Evolutionary conservation across 2,888 invertebrate species (phyloP), one percentile per base, ranked within the genome.

Genomic region (Dromius quadrimaculatus): DNA sequence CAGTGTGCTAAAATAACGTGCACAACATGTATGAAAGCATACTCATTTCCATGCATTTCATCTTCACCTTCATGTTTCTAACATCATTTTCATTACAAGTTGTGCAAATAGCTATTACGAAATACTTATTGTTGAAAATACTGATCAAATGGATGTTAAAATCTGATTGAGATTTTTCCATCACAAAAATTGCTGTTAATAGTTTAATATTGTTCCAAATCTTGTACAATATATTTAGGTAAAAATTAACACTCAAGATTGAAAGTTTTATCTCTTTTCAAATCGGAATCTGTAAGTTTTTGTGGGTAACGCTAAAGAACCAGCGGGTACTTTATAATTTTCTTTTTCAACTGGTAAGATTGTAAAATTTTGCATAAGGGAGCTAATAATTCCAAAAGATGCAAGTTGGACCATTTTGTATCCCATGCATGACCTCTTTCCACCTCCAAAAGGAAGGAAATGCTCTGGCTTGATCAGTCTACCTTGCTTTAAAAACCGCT

Each of bases 371-470:
- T 87, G 87, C 68, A 88, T 77, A 13, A 88, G 74, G 13, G 84
- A 84, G 2, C 86, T 85, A 8, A 88, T 72, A 2, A 85, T 82
- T 1, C 86, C 82, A 75, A 88, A 87, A 63, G 86, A 84, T 5
- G 89, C 77, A 59, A 87, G 83, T 74, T 88, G 87, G 0, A 89
- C 88, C 81, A 90, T 83, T 77, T 88, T 88, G 80, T 89, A 88
- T 0, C 90, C 90, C 86, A 90, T 87, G 78, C 90, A 90, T 28
- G 88, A 87, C 36, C 90, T 81, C 72, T 87, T 83, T 0, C 90
- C 90, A 2, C 87, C 87, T 0, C 89, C 88, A 78, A 90, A 90
- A 0, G 90, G 90, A 15, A 90, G 79, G 77, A 90, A 90, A 76
- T 87, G 84, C 22, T 89, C 87, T 0, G 90, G 89, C 75, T 89